Evolutionary conservation across 1,140 invertebrate species (phyloP).

Genomic region (Drosophila guanche): DNA sequence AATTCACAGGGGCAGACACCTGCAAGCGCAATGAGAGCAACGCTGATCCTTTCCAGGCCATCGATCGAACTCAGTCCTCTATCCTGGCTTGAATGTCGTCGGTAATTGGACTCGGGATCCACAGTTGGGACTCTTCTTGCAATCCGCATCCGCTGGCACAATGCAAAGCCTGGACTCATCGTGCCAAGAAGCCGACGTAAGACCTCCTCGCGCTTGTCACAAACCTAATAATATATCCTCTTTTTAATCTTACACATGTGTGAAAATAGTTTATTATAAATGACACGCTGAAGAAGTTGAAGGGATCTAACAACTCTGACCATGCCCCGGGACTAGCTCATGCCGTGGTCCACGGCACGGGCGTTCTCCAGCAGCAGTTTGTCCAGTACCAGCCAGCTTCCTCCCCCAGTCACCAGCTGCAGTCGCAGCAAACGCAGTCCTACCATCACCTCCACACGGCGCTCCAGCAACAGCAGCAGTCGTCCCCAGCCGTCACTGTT

Average conservation of each 20-base stretch:
- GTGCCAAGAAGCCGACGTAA: constrained; percentile 87
- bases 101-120: constrained; percentile 51
- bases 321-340: constrained; percentile 57
- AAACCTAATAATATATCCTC: neutral
- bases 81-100: constrained; percentile 73
- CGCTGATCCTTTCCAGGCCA: constrained; percentile 61
- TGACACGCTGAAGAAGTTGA: constrained; percentile 82
- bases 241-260: constrained; percentile 1
- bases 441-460: constrained; percentile 69
- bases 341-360: constrained; percentile 50
- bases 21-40: constrained; percentile 67
- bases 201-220: constrained; percentile 19
- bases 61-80: constrained; percentile 45
- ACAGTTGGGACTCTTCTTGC: constrained; percentile 78
- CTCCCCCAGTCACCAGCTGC: constrained; percentile 52
- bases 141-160: constrained; percentile 83
- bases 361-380: constrained; percentile 57
- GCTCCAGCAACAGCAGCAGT: constrained; percentile 52
- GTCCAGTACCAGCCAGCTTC: constrained; percentile 54
- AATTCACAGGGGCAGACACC: constrained; percentile 65
- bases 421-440: constrained; percentile 47
- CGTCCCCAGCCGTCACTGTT: constrained; percentile 49
- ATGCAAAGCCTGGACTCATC: constrained; percentile 87
- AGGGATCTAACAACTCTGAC: constrained; percentile 74
- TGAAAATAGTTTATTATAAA: constrained; percentile 79